Base-by-base conservation (phyloP, 1,140 invertebrate species). In the Eubasilissa regina region DNA sequence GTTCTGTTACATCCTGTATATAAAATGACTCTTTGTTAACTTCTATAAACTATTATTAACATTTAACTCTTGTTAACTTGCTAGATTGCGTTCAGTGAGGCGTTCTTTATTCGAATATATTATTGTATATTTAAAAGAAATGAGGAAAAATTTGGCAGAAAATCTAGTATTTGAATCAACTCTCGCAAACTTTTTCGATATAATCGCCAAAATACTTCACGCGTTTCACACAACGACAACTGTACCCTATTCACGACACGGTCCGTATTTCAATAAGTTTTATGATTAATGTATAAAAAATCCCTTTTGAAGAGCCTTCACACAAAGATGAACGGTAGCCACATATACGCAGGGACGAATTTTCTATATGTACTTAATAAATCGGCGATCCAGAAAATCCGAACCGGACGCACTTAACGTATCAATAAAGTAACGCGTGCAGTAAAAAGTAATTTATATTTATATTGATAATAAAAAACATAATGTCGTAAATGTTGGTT, bases 221-320 rank as follows among this genome's bases (percentile, higher is more conserved):
- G 55, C 55, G 21, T 58, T 58, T 58, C 17, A 58, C 55, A 21
- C 55, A 58, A 6, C 55, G 55, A 64, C 60, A 44, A n/a, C 60
- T 25, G 10, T 43, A 8, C 21, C 25, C 60, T 64, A 64, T 64
- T 25, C 60, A 64, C n/a, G 25, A 25, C 60, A 13, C 48, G 48
- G 48, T 13, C 48, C 48, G 35, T 35, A 64, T 64, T 43, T 64
- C 60, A 64, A 35, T 64, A 64, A 64, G 25, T 62, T 58, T 64
- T 12, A 13, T 64, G 60, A 64, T 64, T 64, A 64, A 64, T 44
- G 60, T 13, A 12, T 35, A 35, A 35, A 43, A 64, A 64, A 64
- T 43, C 60, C 60, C 48, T 43, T 64, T 64, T 64, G 19, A 64
- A 35, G 35, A 64, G 9, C 60, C 7, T n/a, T 64, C 13, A 64